Percentiles rank a stretch among this genome's conserved stretches.
These are phyloP conservation scores for Cheilosia pagana DNA, from an alignment of 2,888 invertebrate species.

Conservation along the genomic window DNA sequence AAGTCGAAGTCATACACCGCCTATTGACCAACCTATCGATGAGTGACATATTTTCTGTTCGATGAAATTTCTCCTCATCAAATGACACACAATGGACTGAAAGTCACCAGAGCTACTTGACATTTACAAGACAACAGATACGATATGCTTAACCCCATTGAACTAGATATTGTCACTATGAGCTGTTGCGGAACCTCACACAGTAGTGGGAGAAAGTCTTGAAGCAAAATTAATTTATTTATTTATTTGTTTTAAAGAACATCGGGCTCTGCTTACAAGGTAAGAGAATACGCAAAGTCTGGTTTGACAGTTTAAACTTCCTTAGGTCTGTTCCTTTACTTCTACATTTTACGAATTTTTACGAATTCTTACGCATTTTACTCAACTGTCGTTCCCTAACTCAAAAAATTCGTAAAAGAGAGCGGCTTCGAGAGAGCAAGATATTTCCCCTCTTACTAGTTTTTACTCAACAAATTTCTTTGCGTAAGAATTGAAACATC, in stretches of 20 bases:
- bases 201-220: constrained; percentile 9
- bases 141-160: constrained; percentile 19
- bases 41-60: constrained; percentile 30
- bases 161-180: constrained; percentile 28
- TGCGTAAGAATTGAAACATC: too few relatives aligned
- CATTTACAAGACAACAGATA: constrained; percentile 14
- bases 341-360: too few relatives aligned
- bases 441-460: too few relatives aligned
- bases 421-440: too few relatives aligned
- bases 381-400: too few relatives aligned
- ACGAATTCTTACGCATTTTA: too few relatives aligned
- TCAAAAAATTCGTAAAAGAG: too few relatives aligned
- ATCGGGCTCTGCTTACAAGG: too few relatives aligned
- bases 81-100: constrained; percentile 15
- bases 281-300: too few relatives aligned
- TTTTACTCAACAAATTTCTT: too few relatives aligned
- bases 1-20: not conserved
- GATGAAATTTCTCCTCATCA: constrained; percentile 10
- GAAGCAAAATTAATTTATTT: not conserved
- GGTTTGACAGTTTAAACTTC: too few relatives aligned
- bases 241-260: not conserved
- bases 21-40: constrained; percentile 35
- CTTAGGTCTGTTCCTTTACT: too few relatives aligned
- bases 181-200: not conserved
- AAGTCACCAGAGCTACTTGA: constrained; percentile 23